Evolutionary conservation across 2,888 invertebrate species (phyloP).

Genomic region (Epinotia nisella): DNA sequence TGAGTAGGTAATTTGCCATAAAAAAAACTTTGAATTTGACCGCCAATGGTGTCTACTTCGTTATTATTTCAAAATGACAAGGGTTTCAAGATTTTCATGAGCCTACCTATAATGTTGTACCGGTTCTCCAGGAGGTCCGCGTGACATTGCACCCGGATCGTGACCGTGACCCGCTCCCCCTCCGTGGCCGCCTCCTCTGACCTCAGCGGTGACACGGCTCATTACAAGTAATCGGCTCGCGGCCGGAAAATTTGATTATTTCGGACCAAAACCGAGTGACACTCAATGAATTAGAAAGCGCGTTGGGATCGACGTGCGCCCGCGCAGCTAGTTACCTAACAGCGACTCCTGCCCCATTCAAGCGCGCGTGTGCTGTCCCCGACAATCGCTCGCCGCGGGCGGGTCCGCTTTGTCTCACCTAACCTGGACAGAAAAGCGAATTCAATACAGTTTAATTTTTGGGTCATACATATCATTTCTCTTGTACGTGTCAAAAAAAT

Average conservation of each 20-base stretch:
- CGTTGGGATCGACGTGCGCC: slow-evolving; percentile 27
- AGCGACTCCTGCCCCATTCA: slow-evolving; percentile 25
- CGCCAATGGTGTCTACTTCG: neutral
- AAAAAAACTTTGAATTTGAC: neutral
- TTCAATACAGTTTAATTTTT: neutral
- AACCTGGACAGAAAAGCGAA: neutral
- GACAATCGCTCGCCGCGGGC: slow-evolving; percentile 15
- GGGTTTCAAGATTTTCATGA: neutral
- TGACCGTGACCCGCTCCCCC: slow-evolving; percentile 24
- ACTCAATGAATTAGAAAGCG: slow-evolving; percentile 42
- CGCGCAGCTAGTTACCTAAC: slow-evolving; percentile 26
- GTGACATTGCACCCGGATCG: slow-evolving; percentile 32
- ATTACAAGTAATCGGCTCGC: slow-evolving; percentile 35
- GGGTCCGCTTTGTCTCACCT: neutral
- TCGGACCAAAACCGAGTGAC: slow-evolving; percentile 32
- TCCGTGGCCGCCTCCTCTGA: slow-evolving; percentile 24
- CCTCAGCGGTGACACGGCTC: slow-evolving; percentile 32
- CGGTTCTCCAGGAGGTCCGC: neutral
- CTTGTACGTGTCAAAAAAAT: slow-evolving; percentile 8
- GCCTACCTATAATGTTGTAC: neutral
- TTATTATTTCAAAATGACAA: neutral
- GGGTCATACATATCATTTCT: neutral
- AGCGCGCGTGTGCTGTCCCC: slow-evolving; percentile 27
- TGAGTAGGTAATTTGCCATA: neutral
- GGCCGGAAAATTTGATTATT: slow-evolving; percentile 39